phyloP scores from a whole-genome alignment of 2,113 vertebrate genomes.

The Dolichotis patagonum region DNA sequence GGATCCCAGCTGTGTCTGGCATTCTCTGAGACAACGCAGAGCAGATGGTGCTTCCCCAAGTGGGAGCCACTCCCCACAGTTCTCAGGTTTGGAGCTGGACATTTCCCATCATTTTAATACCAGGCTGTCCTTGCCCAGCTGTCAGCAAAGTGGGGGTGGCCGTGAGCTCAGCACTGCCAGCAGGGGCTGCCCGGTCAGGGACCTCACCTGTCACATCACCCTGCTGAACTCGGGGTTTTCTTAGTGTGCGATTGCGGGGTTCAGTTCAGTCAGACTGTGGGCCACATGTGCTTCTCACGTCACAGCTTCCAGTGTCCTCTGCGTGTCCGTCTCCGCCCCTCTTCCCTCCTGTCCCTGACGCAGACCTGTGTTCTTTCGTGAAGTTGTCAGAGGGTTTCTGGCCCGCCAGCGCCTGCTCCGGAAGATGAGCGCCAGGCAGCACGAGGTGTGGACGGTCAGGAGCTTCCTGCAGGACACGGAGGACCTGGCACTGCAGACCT shows the following conservation, averaged over 20 bases:
- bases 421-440: slow-evolving; percentile 87
- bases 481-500: slow-evolving; percentile 92
- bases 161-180: too few relatives aligned
- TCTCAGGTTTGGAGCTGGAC: neutral
- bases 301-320: neutral
- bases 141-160: neutral
- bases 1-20: neutral
- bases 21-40: neutral
- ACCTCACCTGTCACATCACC: neutral
- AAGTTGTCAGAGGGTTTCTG: slow-evolving; percentile 95
- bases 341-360: slow-evolving; percentile 39
- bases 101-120: neutral
- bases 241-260: neutral
- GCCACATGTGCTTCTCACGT: neutral
- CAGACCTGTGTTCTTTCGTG: slow-evolving; percentile 65
- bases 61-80: neutral
- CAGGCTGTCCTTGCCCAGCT: neutral
- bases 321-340: neutral
- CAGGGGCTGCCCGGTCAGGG: neutral
- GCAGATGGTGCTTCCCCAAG: neutral
- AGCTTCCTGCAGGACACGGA: slow-evolving; percentile 94
- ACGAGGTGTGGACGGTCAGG: slow-evolving; percentile 88
- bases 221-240: neutral
- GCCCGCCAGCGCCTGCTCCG: slow-evolving; percentile 88
- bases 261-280: neutral